Percentiles rank a stretch among this genome's conserved stretches.
Evolutionary conservation across 2,113 vertebrate genomes (phyloP).

Genomic region (Cathartes aura): DNA sequence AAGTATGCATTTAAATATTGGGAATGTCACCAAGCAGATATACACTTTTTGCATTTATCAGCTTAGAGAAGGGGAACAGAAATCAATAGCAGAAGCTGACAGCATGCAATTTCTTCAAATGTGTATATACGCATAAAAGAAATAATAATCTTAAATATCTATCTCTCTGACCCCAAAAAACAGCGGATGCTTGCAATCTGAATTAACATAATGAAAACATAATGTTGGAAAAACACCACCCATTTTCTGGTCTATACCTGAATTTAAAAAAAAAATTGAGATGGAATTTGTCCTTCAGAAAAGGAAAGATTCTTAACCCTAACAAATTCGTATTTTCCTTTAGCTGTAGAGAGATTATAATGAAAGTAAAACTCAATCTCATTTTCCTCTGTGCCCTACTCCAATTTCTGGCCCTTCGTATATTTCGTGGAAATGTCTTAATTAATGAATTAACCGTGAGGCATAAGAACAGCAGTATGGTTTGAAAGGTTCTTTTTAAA

Average conservation of each 20-base stretch:
- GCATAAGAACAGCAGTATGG: not conserved
- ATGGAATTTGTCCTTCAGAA: not conserved
- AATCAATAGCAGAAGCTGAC: not conserved
- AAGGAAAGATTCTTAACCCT: not conserved
- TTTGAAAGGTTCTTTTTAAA: not conserved
- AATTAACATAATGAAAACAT: not conserved
- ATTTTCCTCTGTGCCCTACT: not conserved
- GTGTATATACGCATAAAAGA: not conserved
- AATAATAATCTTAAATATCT: not conserved
- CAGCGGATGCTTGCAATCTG: not conserved
- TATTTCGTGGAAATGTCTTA: conserved; percentile 13
- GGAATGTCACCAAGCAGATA: conserved; percentile 54
- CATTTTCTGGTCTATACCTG: not conserved
- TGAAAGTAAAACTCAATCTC: not conserved
- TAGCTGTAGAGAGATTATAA: not conserved
- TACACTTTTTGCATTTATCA: conserved; percentile 30
- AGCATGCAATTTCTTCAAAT: conserved; percentile 21
- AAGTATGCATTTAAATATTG: conserved; percentile 66
- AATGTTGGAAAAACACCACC: not conserved
- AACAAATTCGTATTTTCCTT: not conserved
- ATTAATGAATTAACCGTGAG: conserved; percentile 10
- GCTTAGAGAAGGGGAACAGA: not conserved
- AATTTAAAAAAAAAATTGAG: not conserved
- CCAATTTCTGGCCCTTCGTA: not conserved
- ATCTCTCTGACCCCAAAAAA: not conserved